Percentiles rank a stretch among this genome's conserved stretches.
Conservation (phyloP, 2,113 vertebrate genomes). For the Podocnemis expansa region DNA sequence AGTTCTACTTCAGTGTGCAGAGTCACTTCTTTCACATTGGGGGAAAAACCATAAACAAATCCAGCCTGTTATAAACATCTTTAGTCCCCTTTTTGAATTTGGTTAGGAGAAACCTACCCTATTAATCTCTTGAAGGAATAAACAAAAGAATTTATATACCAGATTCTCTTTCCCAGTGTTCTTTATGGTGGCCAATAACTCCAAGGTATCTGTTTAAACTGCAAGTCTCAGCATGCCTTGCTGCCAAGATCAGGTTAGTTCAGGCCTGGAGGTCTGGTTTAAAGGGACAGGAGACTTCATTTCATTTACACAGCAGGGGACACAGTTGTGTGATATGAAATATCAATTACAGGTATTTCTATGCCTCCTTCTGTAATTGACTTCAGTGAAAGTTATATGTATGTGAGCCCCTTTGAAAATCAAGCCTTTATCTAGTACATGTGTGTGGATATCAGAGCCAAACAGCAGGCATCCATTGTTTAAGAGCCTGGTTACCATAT, state of each 20-base stretch:
- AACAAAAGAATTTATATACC: background rate
- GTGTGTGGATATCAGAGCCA: background rate
- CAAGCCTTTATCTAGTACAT: background rate
- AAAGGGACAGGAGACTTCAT: background rate
- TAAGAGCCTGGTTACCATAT: background rate
- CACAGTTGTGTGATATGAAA: background rate
- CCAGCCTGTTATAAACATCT: background rate
- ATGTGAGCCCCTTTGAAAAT: slow-evolving; percentile 20
- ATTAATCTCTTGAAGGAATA: background rate
- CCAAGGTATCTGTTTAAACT: background rate
- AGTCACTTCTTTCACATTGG: background rate
- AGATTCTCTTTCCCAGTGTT: background rate
- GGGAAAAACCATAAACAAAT: background rate
- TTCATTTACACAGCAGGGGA: slow-evolving; percentile 5
- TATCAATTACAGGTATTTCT: background rate
- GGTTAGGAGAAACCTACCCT: background rate
- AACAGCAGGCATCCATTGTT: background rate
- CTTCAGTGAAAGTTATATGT: background rate
- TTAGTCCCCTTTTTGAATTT: background rate
- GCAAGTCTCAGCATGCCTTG: background rate
- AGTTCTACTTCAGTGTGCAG: background rate
- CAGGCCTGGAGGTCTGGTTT: background rate
- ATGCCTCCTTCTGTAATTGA: slow-evolving; percentile 16
- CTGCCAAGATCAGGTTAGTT: background rate
- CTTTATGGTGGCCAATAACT: background rate